Percentiles rank a stretch among this genome's conserved stretches.
Conservation (phyloP, 2,888 invertebrate genomes). For the Spodoptera picta region DNA sequence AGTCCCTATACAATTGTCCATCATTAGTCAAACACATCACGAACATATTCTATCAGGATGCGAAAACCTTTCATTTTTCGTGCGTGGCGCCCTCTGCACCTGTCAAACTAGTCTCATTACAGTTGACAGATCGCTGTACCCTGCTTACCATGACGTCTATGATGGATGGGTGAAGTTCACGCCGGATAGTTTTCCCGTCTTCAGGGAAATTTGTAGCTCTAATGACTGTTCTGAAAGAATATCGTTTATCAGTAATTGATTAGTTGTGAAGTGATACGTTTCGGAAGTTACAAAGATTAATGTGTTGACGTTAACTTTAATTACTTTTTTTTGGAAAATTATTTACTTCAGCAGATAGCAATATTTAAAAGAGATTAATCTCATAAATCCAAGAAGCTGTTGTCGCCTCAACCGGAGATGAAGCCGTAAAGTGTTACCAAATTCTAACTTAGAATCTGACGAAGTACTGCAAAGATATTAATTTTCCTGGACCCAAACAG, state of each 20-base stretch:
- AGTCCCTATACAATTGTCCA: not conserved
- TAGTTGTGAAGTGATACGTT: not conserved
- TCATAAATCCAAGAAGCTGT: no score
- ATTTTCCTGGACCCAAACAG: no score
- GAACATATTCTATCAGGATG: conserved; percentile 28
- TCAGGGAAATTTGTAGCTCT: conserved; percentile 29
- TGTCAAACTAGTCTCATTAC: conserved; percentile 70
- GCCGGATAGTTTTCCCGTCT: conserved; percentile 25
- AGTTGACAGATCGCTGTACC: conserved; percentile 69
- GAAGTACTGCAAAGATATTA: no score
- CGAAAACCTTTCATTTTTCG: conserved; percentile 47
- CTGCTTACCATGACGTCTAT: conserved; percentile 51
- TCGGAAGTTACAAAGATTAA: no score
- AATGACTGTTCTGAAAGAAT: conserved; percentile 31
- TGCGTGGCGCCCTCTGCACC: conserved; percentile 51
- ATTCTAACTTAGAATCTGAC: no score
- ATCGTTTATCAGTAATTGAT: not conserved
- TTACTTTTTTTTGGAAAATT: no score
- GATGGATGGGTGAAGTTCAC: conserved; percentile 68
- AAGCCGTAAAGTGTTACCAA: no score
- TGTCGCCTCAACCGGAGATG: no score
- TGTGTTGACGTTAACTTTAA: no score
- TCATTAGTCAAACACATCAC: conserved; percentile 21
- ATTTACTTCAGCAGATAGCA: no score
- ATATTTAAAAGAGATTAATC: no score